Evolutionary conservation across 2,888 invertebrate genomes (phyloP).

Genomic region (Cheilosia scutellata): DNA sequence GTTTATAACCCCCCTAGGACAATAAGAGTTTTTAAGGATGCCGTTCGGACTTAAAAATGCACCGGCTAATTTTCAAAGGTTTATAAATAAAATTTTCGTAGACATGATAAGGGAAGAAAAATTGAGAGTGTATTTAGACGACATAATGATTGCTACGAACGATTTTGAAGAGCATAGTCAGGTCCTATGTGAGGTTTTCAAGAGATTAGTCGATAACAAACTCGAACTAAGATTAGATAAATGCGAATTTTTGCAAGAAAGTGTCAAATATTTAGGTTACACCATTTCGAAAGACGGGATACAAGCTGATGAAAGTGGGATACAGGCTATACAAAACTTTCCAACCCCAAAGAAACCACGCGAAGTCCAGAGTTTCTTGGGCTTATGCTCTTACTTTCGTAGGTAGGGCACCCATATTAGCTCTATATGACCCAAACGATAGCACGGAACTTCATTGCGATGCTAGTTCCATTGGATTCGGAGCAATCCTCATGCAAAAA

Average conservation of each 20-base stretch:
- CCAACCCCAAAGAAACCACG: conserved; percentile 26
- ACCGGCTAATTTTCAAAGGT: background rate
- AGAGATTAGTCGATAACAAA: conserved; percentile 8
- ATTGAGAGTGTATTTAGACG: conserved; percentile 3
- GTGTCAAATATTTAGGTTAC: conserved; percentile 14
- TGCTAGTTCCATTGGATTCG: conserved; percentile 77
- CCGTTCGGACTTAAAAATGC: background rate
- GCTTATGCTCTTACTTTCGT: conserved; percentile 9
- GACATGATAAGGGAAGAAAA: conserved; percentile 6
- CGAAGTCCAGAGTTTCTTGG: conserved; percentile 17
- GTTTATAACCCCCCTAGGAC: conserved; percentile 35
- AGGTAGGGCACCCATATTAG: conserved; percentile 77
- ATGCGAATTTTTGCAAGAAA: background rate
- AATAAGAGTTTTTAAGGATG: background rate
- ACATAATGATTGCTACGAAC: conserved; percentile 16
- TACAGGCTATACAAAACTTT: conserved; percentile 12
- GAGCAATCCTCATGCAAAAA: conserved; percentile 71
- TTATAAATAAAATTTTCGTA: background rate
- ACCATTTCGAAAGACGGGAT: background rate
- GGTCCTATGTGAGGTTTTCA: conserved; percentile 14
- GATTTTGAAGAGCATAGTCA: conserved; percentile 14
- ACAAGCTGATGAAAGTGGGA: background rate
- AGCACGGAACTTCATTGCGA: conserved; percentile 79
- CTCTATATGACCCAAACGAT: conserved; percentile 76
- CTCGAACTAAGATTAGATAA: conserved; percentile 9